These are phyloP conservation scores for Xanthorhoe spadicearia DNA, from an alignment of 2,888 invertebrate species.

Conservation along the genomic window DNA sequence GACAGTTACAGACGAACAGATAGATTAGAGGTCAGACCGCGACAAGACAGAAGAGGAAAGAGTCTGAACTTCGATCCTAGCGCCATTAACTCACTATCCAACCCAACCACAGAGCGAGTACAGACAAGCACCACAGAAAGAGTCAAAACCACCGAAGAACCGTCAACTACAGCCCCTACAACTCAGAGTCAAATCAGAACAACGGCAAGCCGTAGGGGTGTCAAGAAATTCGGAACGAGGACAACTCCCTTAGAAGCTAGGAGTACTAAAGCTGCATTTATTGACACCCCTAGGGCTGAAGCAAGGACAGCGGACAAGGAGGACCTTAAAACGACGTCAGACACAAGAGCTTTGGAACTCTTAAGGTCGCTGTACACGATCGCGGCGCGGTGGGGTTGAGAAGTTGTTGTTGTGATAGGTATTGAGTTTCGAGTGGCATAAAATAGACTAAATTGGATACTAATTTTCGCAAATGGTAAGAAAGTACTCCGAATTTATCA, in stretches of 20 bases:
- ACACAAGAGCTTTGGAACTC: constrained; percentile 91
- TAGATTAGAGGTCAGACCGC: constrained; percentile 57
- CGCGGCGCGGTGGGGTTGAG: constrained; percentile 91
- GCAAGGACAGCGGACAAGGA: constrained; percentile 65
- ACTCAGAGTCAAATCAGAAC: constrained; percentile 63
- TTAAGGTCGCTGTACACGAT: constrained; percentile 93
- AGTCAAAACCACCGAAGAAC: constrained; percentile 48
- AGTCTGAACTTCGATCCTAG: constrained; percentile 68
- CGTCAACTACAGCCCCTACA: constrained; percentile 55
- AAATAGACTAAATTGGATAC: constrained; percentile 51
- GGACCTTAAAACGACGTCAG: constrained; percentile 84
- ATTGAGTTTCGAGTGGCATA: constrained; percentile 45
- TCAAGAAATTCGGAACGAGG: constrained; percentile 66
- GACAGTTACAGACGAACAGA: constrained; percentile 60
- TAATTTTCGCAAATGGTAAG: constrained; percentile 2
- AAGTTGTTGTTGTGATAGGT: constrained; percentile 37
- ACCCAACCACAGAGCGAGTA: constrained; percentile 60
- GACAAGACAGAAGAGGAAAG: constrained; percentile 66
- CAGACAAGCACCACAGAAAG: constrained; percentile 57
- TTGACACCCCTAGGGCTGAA: constrained; percentile 73
- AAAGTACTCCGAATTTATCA: constrained; percentile 11
- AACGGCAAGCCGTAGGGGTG: constrained; percentile 67
- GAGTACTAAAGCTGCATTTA: constrained; percentile 54
- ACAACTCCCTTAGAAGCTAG: constrained; percentile 59
- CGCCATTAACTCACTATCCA: constrained; percentile 73